A percentile compares a stretch with the other conserved stretches of the same genome.
Evolutionary conservation across 2,888 invertebrate genomes (phyloP).

Genomic region (Deilephila porcellus): DNA sequence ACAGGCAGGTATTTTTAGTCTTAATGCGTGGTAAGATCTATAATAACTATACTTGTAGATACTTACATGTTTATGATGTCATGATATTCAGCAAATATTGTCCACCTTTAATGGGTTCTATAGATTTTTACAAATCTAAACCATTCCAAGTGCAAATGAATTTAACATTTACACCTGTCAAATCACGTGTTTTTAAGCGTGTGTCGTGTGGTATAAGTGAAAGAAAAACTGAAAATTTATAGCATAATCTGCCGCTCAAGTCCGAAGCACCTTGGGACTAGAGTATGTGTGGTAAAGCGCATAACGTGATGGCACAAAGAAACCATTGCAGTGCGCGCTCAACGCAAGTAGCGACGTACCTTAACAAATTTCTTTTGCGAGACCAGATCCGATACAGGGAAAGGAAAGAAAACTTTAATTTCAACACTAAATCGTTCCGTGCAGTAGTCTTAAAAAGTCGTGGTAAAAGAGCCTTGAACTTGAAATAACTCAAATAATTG

Average conservation of each 20-base stretch:
- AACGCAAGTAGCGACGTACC: conserved; percentile 80
- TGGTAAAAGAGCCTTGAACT: background rate
- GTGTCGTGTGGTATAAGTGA: conserved; percentile 41
- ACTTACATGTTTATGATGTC: background rate
- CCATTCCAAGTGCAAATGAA: background rate
- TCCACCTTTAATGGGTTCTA: background rate
- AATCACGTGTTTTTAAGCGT: conserved; percentile 41
- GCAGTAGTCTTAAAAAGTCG: background rate
- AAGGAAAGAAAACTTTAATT: conserved; percentile 73
- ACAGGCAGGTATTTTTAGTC: background rate
- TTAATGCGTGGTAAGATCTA: background rate
- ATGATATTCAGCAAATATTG: background rate
- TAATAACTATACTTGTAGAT: background rate
- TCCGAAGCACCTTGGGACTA: conserved; percentile 62
- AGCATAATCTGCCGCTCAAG: conserved; percentile 43
- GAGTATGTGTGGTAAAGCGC: conserved; percentile 72
- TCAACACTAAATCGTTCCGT: conserved; percentile 39
- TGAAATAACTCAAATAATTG: background rate
- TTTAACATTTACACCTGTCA: conserved; percentile 18
- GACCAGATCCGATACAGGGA: conserved; percentile 79
- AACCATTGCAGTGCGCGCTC: conserved; percentile 66
- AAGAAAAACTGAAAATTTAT: conserved; percentile 42
- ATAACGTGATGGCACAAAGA: conserved; percentile 65
- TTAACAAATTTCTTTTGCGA: conserved; percentile 81
- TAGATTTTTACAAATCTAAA: background rate